These are phyloP conservation scores for Indri indri DNA, from an alignment of 2,113 vertebrate species.

Conservation along the genomic window DNA sequence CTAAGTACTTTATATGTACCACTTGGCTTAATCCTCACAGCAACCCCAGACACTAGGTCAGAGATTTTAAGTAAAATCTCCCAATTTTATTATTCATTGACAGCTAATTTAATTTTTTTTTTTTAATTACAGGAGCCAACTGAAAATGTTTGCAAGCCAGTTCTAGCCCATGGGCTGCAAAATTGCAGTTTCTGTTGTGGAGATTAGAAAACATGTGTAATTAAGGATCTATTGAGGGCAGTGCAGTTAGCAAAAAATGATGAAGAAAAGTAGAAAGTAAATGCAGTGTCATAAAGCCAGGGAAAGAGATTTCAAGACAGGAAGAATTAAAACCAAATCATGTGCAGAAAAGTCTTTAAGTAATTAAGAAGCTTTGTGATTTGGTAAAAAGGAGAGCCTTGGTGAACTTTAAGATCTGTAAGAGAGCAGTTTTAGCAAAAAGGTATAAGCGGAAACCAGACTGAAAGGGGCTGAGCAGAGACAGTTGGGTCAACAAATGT, in stretches of 20 bases:
- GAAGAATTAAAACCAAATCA: neutral
- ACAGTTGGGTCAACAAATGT: neutral
- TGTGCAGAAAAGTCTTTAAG: neutral
- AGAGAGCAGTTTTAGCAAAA: neutral
- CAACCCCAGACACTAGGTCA: neutral
- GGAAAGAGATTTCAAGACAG: neutral
- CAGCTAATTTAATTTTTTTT: neutral
- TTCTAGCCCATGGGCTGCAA: neutral
- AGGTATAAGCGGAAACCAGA: neutral
- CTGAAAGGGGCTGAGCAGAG: neutral
- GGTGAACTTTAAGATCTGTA: neutral
- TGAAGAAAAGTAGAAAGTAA: neutral
- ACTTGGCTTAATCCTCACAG: neutral
- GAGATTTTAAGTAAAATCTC: neutral
- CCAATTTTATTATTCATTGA: neutral
- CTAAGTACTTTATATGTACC: neutral
- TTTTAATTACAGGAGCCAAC: neutral
- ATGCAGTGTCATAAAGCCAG: neutral
- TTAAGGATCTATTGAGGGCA: neutral
- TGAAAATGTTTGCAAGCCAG: neutral
- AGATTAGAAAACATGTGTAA: slow-evolving; percentile 35
- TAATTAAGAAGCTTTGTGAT: neutral
- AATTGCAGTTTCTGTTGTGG: neutral
- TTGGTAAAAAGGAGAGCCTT: neutral
- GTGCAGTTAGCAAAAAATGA: neutral